Percentiles rank a stretch among this genome's conserved stretches.
Evolutionary conservation across 2,888 invertebrate genomes (phyloP).

Genomic region (Apeira syringaria): DNA sequence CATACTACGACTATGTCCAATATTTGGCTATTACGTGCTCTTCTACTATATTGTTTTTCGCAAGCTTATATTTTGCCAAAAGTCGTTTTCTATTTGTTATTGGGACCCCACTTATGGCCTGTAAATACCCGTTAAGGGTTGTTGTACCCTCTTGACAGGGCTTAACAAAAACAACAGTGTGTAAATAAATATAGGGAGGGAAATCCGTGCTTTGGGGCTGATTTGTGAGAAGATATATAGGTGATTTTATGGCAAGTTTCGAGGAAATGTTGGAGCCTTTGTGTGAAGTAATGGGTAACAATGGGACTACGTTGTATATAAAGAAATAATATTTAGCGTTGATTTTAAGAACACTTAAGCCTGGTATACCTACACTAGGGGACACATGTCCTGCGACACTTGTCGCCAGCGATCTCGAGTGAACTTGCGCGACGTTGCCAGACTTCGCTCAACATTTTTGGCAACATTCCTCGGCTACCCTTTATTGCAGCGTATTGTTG

Average conservation of each 20-base stretch:
- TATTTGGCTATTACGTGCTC: neutral
- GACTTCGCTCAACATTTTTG: too few species aligned
- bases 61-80: constrained; percentile 13
- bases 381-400: too few species aligned
- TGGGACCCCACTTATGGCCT: constrained; percentile 29
- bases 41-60: constrained; percentile 5
- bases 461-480: too few species aligned
- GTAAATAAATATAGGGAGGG: constrained; percentile 23
- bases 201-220: constrained; percentile 14
- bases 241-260: constrained; percentile 8
- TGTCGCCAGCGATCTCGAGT: too few species aligned
- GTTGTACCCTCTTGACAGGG: constrained; percentile 27
- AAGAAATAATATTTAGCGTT: too few species aligned
- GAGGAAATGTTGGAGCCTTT: neutral
- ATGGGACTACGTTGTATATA: too few species aligned
- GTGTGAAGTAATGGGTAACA: neutral
- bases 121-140: constrained; percentile 30
- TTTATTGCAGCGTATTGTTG: too few species aligned
- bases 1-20: too few species aligned
- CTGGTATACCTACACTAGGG: too few species aligned
- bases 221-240: constrained; percentile 2
- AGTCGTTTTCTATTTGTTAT: constrained; percentile 23
- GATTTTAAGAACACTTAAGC: too few species aligned
- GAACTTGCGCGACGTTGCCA: too few species aligned
- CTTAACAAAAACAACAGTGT: constrained; percentile 22